phyloP scores from a whole-genome alignment of 2,113 vertebrate species.

The Carassius gibelio region DNA sequence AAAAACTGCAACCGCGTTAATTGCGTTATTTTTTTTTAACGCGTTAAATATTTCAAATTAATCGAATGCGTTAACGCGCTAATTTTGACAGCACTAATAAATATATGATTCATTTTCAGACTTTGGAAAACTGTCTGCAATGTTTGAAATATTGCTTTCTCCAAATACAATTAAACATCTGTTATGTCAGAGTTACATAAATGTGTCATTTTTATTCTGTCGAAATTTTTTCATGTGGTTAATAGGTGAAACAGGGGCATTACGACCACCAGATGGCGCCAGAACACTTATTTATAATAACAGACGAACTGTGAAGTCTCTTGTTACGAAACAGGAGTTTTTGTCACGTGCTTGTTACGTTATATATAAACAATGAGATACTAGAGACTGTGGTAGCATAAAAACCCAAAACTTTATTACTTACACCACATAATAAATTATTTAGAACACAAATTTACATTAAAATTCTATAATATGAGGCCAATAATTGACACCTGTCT shows the following conservation, averaged over 20 bases:
- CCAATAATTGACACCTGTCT: neutral
- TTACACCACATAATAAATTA: neutral
- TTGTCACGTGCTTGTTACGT: neutral
- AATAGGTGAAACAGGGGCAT: neutral
- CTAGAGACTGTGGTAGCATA: neutral
- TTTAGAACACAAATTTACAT: too few relatives aligned
- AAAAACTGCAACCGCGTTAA: too few relatives aligned
- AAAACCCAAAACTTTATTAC: neutral
- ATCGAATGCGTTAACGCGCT: too few relatives aligned
- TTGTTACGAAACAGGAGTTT: too few relatives aligned
- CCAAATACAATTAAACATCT: constrained; percentile 1
- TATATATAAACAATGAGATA: neutral
- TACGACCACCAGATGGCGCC: constrained; percentile 27
- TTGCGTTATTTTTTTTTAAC: too few relatives aligned
- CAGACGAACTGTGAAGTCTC: neutral
- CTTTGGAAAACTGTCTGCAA: neutral
- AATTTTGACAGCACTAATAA: too few relatives aligned
- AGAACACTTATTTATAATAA: neutral
- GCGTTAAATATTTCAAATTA: too few relatives aligned
- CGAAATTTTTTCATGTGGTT: neutral
- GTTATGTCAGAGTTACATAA: neutral
- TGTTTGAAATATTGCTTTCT: neutral
- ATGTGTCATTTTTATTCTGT: neutral
- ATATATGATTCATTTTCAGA: neutral
- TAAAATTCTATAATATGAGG: neutral